These are phyloP conservation scores for Rhipidura dahli DNA, from an alignment of 2,113 vertebrate genomes.

Conservation along the genomic window DNA sequence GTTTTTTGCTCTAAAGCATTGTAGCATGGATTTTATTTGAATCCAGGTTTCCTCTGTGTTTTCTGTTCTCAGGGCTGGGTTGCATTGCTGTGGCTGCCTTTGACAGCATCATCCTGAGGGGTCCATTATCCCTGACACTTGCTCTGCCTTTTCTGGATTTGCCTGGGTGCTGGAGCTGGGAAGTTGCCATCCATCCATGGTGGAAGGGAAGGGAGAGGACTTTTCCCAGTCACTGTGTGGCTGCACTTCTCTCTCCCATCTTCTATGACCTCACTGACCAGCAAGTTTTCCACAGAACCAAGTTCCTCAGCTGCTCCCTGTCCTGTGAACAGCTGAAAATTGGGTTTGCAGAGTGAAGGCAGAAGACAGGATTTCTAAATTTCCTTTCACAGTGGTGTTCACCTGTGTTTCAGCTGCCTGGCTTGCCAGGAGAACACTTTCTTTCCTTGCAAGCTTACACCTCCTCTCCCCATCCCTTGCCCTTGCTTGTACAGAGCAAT, in stretches of 20 bases:
- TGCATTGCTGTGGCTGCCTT: neutral
- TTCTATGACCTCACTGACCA: neutral
- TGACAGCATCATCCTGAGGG: neutral
- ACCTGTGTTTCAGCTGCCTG: neutral
- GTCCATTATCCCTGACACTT: neutral
- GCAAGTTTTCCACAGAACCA: neutral
- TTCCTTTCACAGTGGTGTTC: neutral
- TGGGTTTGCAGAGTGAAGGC: neutral
- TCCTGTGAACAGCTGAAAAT: neutral
- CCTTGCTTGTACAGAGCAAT: neutral
- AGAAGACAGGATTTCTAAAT: neutral
- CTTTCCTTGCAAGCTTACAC: neutral
- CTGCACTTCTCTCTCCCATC: neutral
- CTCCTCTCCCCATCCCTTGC: neutral
- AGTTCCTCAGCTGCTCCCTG: neutral
- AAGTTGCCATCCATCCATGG: neutral
- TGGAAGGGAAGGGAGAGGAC: neutral
- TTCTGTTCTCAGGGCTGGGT: neutral
- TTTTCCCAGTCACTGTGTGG: rapidly evolving
- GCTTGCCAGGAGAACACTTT: rapidly evolving
- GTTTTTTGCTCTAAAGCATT: neutral
- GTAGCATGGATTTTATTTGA: neutral
- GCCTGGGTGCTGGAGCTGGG: neutral
- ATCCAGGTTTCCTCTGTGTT: neutral
- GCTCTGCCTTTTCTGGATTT: neutral